These are phyloP conservation scores for Hydractinia symbiolongicarpus DNA, from an alignment of 30 jellyfish, hydroid and myxozoan species.

Conservation along the genomic window DNA sequence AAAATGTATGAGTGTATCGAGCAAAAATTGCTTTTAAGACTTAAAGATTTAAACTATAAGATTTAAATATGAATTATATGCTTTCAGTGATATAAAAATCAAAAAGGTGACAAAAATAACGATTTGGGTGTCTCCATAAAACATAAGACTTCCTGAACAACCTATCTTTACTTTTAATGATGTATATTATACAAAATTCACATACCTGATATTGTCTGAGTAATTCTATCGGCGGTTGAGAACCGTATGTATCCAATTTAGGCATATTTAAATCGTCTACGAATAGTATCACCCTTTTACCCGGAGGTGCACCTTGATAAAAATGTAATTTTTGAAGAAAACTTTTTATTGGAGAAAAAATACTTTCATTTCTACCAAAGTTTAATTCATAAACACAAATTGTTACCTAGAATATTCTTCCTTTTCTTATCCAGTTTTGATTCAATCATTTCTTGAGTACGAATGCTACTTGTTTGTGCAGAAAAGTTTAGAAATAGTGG, in stretches of 20 bases:
- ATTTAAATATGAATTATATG: too few relatives aligned
- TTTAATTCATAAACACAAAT: too few relatives aligned
- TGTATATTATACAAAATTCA: neutral
- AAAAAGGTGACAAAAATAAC: too few relatives aligned
- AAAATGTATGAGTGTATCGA: too few relatives aligned
- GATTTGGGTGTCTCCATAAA: too few relatives aligned
- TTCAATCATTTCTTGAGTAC: constrained; percentile 94
- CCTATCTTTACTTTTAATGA: too few relatives aligned
- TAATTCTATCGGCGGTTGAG: constrained; percentile 93
- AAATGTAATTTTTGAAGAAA: neutral
- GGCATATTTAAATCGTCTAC: constrained; percentile 97
- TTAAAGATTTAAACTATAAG: too few relatives aligned
- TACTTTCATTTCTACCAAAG: too few relatives aligned
- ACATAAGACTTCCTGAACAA: too few relatives aligned
- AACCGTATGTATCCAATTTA: constrained; percentile 80
- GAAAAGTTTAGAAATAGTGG: constrained; percentile 92
- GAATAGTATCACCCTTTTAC: constrained; percentile 66
- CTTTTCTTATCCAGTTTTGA: constrained; percentile 82
- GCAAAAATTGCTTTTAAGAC: too few relatives aligned
- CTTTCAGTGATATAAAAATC: too few relatives aligned
- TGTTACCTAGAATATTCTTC: constrained; percentile 72
- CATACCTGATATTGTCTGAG: constrained; percentile 82
- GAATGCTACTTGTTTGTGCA: constrained; percentile 92
- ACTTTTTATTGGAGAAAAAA: neutral
- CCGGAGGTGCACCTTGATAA: constrained; percentile 87